Conservation (phyloP, 2,888 invertebrate genomes). For the Aethes cnicana region DNA sequence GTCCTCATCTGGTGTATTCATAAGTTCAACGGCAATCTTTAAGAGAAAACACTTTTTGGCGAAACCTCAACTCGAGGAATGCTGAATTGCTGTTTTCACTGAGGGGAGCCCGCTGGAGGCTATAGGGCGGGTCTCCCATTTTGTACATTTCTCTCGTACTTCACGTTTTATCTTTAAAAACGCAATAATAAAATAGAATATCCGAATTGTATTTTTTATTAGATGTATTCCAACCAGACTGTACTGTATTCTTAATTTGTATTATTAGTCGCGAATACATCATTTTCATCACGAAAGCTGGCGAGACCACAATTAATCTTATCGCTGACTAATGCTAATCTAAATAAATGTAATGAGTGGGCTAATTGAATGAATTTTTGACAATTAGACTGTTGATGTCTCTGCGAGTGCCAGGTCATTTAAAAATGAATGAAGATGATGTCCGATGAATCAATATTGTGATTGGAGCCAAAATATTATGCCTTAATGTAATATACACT, state of each 20-base stretch:
- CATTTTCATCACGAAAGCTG: background rate
- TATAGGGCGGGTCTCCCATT: background rate
- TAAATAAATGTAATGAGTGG: slow-evolving; percentile 8
- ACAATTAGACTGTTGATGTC: background rate
- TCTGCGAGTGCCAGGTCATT: slow-evolving; percentile 10
- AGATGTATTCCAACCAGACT: too few relatives aligned
- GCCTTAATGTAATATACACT: too few relatives aligned
- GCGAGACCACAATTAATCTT: background rate
- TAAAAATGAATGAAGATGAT: slow-evolving; percentile 19
- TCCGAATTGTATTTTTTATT: background rate
- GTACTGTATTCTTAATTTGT: too few relatives aligned
- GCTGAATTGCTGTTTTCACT: background rate
- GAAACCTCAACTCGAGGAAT: background rate
- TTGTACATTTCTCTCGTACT: background rate
- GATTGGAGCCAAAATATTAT: slow-evolving; percentile 11
- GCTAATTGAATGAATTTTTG: background rate
- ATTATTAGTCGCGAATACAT: background rate
- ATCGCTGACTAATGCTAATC: slow-evolving; percentile 13
- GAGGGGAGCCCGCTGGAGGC: background rate
- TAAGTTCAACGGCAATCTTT: too few relatives aligned
- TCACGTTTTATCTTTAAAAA: background rate
- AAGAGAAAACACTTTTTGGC: background rate
- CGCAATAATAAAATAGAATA: background rate
- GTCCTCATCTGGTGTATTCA: background rate
- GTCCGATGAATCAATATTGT: slow-evolving; percentile 8